These are phyloP conservation scores for Tillus elongatus DNA, from an alignment of 2,888 invertebrate genomes.

Conservation along the genomic window DNA sequence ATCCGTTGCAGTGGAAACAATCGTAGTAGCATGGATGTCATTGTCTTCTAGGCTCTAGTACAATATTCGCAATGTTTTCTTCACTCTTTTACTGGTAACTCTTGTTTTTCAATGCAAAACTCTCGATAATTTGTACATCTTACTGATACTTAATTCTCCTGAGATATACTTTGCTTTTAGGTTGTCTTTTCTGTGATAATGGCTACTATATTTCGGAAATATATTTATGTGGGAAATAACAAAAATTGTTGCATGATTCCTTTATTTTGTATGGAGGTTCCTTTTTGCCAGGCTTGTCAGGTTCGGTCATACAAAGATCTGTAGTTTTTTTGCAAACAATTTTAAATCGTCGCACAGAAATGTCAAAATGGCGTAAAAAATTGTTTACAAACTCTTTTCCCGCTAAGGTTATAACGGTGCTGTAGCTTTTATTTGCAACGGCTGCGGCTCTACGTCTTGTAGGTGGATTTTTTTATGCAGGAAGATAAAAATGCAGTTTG, in stretches of 20 bases:
- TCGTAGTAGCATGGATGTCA: no score
- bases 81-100: slow-evolving; percentile 18
- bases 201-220: slow-evolving; percentile 11
- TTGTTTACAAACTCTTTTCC: slow-evolving; percentile 10
- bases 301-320: slow-evolving; percentile 8
- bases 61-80: no score
- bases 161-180: slow-evolving; percentile 11
- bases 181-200: slow-evolving; percentile 15
- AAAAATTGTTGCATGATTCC: slow-evolving; percentile 9
- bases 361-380: slow-evolving; percentile 11
- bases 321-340: slow-evolving; percentile 10
- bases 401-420: slow-evolving; percentile 8
- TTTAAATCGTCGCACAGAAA: slow-evolving; percentile 11
- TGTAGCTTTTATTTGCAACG: slow-evolving; percentile 7
- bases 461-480: slow-evolving; percentile 8
- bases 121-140: slow-evolving; percentile 10
- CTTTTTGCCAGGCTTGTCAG: slow-evolving; percentile 9
- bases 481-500: slow-evolving; percentile 10
- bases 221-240: slow-evolving; percentile 13
- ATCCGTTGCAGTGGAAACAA: no score
- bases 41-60: no score
- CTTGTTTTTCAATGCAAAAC: slow-evolving; percentile 24
- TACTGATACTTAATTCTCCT: slow-evolving; percentile 13
- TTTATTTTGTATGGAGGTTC: slow-evolving; percentile 13
- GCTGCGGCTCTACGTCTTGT: slow-evolving; percentile 6